phyloP scores from a whole-genome alignment of 2,888 invertebrate species.

The Thera britannica region DNA sequence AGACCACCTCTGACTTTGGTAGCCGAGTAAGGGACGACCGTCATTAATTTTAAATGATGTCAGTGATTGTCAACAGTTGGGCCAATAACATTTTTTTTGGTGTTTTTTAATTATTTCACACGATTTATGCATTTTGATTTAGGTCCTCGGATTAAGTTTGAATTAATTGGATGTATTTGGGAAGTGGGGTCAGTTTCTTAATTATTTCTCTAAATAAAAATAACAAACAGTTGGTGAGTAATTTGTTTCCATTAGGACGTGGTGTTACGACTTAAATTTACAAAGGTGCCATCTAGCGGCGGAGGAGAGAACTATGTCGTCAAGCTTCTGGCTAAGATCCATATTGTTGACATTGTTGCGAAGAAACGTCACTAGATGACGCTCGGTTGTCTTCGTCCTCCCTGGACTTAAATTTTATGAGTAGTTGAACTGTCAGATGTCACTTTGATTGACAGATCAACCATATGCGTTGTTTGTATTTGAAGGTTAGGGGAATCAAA shows the following conservation, averaged over 20 bases:
- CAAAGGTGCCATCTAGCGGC: too few relatives aligned
- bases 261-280: background rate
- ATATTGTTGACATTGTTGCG: too few relatives aligned
- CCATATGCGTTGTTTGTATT: too few relatives aligned
- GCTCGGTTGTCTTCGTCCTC: too few relatives aligned
- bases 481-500: too few relatives aligned
- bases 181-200: conserved; percentile 40
- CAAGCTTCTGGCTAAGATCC: too few relatives aligned
- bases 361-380: too few relatives aligned
- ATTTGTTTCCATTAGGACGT: conserved; percentile 25
- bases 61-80: conserved; percentile 79
- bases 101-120: conserved; percentile 64
- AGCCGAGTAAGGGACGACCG: conserved; percentile 71
- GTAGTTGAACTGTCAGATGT: too few relatives aligned
- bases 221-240: conserved; percentile 18
- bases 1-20: conserved; percentile 80
- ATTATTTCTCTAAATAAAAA: conserved; percentile 22
- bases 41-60: conserved; percentile 78
- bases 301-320: too few relatives aligned
- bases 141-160: conserved; percentile 51
- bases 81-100: conserved; percentile 54
- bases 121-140: conserved; percentile 72
- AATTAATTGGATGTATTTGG: conserved; percentile 46
- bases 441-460: too few relatives aligned
- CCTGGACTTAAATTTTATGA: too few relatives aligned